Conservation (phyloP, 2,888 invertebrate genomes). For the Chaetogeoica ovagalla region DNA sequence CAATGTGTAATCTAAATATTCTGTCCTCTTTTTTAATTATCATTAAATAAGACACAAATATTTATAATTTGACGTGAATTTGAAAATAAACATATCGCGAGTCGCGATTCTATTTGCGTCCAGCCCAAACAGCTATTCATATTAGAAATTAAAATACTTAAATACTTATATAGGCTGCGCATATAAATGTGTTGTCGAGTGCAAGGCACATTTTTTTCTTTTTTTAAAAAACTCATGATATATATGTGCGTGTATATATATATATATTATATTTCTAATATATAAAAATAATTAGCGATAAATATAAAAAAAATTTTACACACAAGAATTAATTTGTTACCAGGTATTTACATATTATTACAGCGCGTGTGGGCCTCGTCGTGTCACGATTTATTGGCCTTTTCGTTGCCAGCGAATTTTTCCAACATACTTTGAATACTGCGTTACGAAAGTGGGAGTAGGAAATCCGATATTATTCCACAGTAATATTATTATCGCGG, state of each 20-base stretch:
- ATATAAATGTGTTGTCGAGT: not conserved
- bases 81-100: not conserved
- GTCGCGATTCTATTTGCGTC: not conserved
- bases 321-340: slow-evolving; percentile 34
- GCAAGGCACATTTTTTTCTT: not conserved
- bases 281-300: slow-evolving; percentile 20
- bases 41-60: too few species aligned
- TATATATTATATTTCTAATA: not conserved
- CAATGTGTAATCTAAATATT: too few species aligned
- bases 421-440: slow-evolving; percentile 11
- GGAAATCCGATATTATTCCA: slow-evolving; percentile 22
- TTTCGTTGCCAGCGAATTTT: slow-evolving; percentile 46
- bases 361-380: slow-evolving; percentile 18
- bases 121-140: not conserved
- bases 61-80: not conserved
- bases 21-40: too few species aligned
- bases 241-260: not conserved
- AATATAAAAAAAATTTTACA: slow-evolving; percentile 26
- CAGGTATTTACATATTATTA: slow-evolving; percentile 19
- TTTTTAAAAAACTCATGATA: not conserved
- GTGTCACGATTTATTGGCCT: slow-evolving; percentile 36
- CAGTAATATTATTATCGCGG: slow-evolving; percentile 24
- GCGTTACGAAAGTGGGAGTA: not conserved
- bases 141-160: not conserved
- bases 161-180: not conserved